Base-by-base conservation (phyloP, 2,113 vertebrate species). In the Ceratotherium simum region DNA sequence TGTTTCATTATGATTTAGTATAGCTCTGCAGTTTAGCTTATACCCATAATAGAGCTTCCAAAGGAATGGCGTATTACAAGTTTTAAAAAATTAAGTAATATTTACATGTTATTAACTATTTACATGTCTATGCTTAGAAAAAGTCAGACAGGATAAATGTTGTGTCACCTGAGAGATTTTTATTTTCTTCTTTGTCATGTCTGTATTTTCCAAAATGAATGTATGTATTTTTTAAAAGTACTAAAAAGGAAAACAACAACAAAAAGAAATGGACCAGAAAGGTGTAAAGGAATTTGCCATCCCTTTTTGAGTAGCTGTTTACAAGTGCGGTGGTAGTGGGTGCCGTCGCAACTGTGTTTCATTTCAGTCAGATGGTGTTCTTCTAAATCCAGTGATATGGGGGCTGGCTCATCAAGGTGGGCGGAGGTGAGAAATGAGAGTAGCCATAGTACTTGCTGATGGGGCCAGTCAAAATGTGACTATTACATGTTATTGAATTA, bases 131-230 rank as follows among this genome's bases (percentile, higher is more conserved):
- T 92, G 51, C 8, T 78, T 88, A 65, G 56, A 75, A 85, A 75
- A 85, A 79, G 8, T 39, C 56, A 82, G 51, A 65, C 56, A 42
- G 64, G 36, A 23, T 91, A 46, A 69, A 79, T 95, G 21, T 48
- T 75, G 13, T 94, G 33, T 67, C n/a, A 51, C 54, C n/a, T 69
- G 65, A 56, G 75, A 84, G 85, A 78, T 86, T 90, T 96, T 90
- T 70, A 46, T 95, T 96, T 97, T 69, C 54, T 82, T 89, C 64
- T 67, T 60, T 83, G 33, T 87, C 81, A 31, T 80, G 80, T 90
- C 54, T 58, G 8, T 23, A 18, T 75, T 93, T 82, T 89, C 67
- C 46, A 88, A 76, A 96, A 94, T 62, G 70, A 93, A 89, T 31
- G 31, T 58, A 4, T 20, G n/a, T 90, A 51, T 39, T 51, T 89